Conservation (phyloP, 35 echinoderm and acorn worm genomes). For the Holothuria glaberrima region DNA sequence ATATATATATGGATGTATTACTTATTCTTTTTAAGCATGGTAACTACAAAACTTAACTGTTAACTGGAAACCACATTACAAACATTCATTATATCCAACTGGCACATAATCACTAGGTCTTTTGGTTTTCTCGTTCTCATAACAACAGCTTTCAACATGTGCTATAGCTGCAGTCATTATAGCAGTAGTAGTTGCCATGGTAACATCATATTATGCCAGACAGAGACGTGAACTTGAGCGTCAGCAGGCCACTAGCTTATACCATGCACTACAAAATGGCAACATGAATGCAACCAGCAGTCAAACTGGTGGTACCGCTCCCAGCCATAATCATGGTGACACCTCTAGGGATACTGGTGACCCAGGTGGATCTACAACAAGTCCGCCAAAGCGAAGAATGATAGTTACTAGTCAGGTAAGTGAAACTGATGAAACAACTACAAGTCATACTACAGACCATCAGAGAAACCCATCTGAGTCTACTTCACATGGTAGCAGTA, state of each 20-base stretch:
- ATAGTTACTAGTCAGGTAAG: conserved; percentile 10
- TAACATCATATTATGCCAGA: conserved; percentile 43
- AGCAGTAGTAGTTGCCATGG: conserved; percentile 2
- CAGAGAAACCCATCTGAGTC: not conserved
- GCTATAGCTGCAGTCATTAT: conserved; percentile 26
- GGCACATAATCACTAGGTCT: too few species aligned
- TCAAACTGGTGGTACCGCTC: not conserved
- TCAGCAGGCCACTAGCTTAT: conserved; percentile 46
- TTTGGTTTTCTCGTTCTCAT: not conserved
- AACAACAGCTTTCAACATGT: conserved; percentile 31
- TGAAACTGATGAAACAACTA: conserved; percentile 13
- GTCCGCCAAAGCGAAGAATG: not conserved
- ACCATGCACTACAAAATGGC: conserved; percentile 37
- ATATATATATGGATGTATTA: too few species aligned
- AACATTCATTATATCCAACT: not conserved
- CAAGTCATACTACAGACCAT: not conserved
- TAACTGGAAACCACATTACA: not conserved
- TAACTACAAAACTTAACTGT: not conserved
- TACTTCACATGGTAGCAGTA: not conserved
- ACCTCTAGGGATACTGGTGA: not conserved
- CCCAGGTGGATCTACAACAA: not conserved
- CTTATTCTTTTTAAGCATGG: too few species aligned
- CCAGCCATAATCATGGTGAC: not conserved
- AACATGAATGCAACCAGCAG: not conserved
- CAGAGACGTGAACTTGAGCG: conserved; percentile 27